A percentile compares a stretch with the other conserved stretches of the same genome.
Evolutionary conservation across 1,140 invertebrate species (phyloP).

Genomic region (Phocides pigmalion): DNA sequence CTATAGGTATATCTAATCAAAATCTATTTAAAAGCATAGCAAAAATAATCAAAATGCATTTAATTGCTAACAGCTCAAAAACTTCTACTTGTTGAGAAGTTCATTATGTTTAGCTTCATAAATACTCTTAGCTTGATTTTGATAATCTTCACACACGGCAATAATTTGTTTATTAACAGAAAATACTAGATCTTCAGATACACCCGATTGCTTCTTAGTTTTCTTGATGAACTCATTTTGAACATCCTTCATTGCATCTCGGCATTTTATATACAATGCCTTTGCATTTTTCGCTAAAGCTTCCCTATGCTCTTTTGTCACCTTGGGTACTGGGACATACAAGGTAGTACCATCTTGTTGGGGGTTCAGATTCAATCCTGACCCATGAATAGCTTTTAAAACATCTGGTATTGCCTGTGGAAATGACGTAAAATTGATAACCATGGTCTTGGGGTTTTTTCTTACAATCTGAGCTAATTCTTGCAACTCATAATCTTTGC

Average conservation of each 20-base stretch:
- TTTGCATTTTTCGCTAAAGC: conserved; percentile 94
- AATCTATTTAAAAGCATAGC: not conserved
- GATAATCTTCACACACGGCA: conserved; percentile 87
- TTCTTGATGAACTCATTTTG: conserved; percentile 90
- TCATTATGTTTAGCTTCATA: conserved; percentile 89
- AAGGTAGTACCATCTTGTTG: conserved; percentile 96
- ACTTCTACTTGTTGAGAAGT: conserved; percentile 74
- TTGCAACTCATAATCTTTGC: conserved; percentile 92
- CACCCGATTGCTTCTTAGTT: conserved; percentile 86
- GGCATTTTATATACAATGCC: conserved; percentile 90
- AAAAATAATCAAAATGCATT: not conserved
- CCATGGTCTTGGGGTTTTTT: conserved; percentile 93
- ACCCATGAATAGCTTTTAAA: conserved; percentile 89
- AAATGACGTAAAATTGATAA: conserved; percentile 92
- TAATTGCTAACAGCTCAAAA: not conserved
- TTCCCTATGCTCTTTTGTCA: conserved; percentile 96
- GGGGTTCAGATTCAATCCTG: conserved; percentile 96
- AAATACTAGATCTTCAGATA: conserved; percentile 88
- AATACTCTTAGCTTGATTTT: conserved; percentile 87
- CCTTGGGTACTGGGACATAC: conserved; percentile 94
- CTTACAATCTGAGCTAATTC: conserved; percentile 94
- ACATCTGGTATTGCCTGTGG: conserved; percentile 93
- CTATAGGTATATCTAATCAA: no score
- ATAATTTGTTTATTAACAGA: conserved; percentile 88
- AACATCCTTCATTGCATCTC: conserved; percentile 90